phyloP scores from a whole-genome alignment of 2,113 vertebrate genomes.

The Charadrius vociferus region DNA sequence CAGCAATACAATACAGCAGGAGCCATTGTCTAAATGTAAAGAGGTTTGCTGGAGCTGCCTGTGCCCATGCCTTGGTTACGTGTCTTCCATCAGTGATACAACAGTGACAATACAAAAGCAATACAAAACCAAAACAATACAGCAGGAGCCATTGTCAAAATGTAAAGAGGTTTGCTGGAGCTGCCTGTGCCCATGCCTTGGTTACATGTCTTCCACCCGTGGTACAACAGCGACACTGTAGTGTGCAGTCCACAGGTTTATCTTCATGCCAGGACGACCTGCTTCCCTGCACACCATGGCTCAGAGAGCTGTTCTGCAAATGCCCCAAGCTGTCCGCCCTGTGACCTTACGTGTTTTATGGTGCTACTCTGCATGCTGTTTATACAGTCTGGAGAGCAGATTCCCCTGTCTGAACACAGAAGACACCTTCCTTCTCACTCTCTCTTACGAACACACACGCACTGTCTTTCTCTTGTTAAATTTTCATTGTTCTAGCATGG shows the following conservation, averaged over 20 bases:
- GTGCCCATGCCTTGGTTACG: neutral
- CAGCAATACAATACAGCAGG: neutral
- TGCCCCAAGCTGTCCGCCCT: neutral
- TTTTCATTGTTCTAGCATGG: neutral
- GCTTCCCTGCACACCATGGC: accelerated
- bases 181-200: neutral
- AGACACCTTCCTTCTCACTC: neutral
- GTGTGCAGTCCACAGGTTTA: neutral
- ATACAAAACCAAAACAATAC: neutral
- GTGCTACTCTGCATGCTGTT: neutral
- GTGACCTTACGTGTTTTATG: neutral
- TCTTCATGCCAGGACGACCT: accelerated
- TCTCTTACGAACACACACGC: accelerated
- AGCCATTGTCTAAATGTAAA: neutral
- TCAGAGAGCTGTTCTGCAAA: neutral
- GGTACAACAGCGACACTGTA: too few species aligned
- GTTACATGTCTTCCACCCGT: neutral
- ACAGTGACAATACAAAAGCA: neutral
- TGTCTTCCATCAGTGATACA: neutral
- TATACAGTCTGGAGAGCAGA: neutral
- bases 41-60: neutral
- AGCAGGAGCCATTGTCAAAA: neutral
- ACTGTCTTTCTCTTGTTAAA: neutral
- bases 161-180: neutral
- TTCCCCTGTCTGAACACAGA: neutral